A percentile compares a stretch with the other conserved stretches of the same genome.
Evolutionary conservation across 2,797 vertebrate genomes (phyloP).

Genomic region (Anomalospiza imberbis): DNA sequence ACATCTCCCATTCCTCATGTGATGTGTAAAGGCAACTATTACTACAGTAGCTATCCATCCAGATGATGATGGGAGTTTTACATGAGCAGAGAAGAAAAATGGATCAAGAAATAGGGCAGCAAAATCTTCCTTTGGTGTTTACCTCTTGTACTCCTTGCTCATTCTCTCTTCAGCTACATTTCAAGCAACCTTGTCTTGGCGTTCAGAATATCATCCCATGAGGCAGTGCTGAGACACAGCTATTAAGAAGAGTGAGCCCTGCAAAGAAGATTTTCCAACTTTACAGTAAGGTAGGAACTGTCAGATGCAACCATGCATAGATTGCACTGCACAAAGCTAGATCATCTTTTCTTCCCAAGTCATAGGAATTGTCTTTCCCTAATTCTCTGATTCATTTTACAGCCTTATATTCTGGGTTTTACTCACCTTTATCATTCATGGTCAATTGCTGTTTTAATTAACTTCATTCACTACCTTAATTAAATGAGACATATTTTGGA

Average conservation of each 20-base stretch:
- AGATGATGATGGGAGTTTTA: not conserved
- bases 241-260: not conserved
- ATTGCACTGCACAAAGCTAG: not conserved
- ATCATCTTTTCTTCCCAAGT: not conserved
- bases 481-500: not conserved
- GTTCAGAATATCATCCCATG: not conserved
- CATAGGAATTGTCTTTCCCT: not conserved
- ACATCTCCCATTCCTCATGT: not conserved
- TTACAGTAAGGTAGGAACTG: not conserved
- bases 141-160: not conserved
- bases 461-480: not conserved
- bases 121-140: not conserved
- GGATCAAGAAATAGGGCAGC: not conserved
- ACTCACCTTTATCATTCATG: not conserved
- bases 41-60: not conserved
- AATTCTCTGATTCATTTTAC: not conserved
- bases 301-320: accelerated
- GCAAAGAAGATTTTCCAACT: not conserved
- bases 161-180: not conserved
- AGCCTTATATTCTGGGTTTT: not conserved
- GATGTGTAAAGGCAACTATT: not conserved
- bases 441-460: not conserved
- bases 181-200: not conserved
- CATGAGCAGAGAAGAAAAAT: not conserved
- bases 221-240: not conserved